These are phyloP conservation scores for Astatoreochromis straeleni DNA, from an alignment of 2,113 vertebrate genomes.

Conservation along the genomic window DNA sequence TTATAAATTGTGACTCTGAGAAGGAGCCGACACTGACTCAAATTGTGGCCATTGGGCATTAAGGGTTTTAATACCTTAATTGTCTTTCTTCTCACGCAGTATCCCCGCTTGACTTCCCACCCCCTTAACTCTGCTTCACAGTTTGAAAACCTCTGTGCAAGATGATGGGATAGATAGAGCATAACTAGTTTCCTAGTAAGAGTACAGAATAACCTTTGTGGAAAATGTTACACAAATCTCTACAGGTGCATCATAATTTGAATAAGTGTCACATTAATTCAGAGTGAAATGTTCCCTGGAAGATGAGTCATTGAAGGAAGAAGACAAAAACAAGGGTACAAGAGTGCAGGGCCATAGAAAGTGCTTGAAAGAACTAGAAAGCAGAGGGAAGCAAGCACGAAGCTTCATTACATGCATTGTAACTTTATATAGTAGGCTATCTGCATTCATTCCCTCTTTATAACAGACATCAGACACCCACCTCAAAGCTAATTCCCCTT, in stretches of 20 bases:
- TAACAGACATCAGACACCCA: background rate
- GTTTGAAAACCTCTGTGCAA: background rate
- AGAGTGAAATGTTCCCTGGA: background rate
- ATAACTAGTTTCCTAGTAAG: background rate
- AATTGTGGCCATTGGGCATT: background rate
- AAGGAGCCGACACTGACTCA: background rate
- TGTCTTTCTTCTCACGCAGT: background rate
- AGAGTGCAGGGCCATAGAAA: background rate
- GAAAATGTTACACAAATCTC: background rate
- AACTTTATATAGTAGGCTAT: constrained; percentile 1
- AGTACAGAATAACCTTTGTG: background rate
- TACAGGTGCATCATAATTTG: background rate
- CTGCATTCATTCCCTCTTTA: constrained; percentile 13
- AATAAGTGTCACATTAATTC: constrained; percentile 14
- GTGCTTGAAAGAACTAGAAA: background rate
- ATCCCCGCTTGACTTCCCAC: background rate
- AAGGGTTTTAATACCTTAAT: background rate
- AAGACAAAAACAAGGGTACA: background rate
- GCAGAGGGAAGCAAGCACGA: background rate
- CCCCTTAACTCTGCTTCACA: background rate
- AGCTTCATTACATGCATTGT: constrained; percentile 40
- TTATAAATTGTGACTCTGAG: background rate
- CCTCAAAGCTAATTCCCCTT: constrained; percentile 4
- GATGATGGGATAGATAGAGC: background rate
- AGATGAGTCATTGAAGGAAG: constrained; percentile 33